phyloP scores from a whole-genome alignment of 2,888 invertebrate genomes.

The Dermolepida albohirtum region DNA sequence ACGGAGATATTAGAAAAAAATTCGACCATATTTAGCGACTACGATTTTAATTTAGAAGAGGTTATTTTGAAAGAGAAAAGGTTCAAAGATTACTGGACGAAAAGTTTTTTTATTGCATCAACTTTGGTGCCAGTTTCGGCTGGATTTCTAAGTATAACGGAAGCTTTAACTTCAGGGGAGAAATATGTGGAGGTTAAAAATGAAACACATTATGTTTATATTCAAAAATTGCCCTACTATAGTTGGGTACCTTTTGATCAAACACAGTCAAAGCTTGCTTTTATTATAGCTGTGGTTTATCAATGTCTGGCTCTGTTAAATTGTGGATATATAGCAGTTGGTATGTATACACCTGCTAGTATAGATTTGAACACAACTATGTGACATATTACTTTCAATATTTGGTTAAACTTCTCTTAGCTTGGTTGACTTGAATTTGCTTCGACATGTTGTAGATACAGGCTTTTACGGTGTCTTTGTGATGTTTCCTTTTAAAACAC shows the following conservation, averaged over 20 bases:
- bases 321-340: constrained; percentile 48
- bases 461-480: no score
- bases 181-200: constrained; percentile 19
- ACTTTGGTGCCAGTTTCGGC: constrained; percentile 39
- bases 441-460: no score
- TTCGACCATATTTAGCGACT: constrained; percentile 46
- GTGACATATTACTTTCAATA: no score
- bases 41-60: constrained; percentile 45
- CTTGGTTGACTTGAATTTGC: no score
- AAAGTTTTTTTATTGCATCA: constrained; percentile 35
- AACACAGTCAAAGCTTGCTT: constrained; percentile 42
- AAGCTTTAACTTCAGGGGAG: constrained; percentile 12
- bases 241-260: constrained; percentile 50
- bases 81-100: constrained; percentile 44
- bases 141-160: constrained; percentile 36
- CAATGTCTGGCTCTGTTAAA: constrained; percentile 48
- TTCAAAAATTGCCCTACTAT: constrained; percentile 44
- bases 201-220: constrained; percentile 18
- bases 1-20: constrained; percentile 46
- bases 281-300: constrained; percentile 44
- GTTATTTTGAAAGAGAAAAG: constrained; percentile 47
- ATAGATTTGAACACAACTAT: no score
- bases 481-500: no score
- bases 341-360: no score
- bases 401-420: no score